These are phyloP conservation scores for Heliconius hermathena DNA, from an alignment of 1,140 invertebrate genomes.

Conservation along the genomic window DNA sequence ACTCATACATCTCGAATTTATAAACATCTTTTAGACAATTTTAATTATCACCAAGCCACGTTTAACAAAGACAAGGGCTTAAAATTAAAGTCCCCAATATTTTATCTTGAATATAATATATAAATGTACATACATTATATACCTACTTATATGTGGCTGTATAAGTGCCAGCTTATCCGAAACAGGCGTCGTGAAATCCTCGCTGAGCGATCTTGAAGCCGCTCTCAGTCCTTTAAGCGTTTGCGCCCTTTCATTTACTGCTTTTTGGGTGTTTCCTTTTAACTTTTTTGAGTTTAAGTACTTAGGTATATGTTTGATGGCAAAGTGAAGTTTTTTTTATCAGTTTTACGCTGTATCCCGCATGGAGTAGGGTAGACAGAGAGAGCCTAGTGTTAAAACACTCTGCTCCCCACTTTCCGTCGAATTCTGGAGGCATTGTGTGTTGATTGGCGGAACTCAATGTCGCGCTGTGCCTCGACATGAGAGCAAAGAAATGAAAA, in stretches of 20 bases:
- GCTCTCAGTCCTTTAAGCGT: neutral
- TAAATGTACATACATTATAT: neutral
- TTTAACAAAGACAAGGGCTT: neutral
- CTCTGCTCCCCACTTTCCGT: too few species aligned
- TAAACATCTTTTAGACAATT: neutral
- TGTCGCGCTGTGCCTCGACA: too few species aligned
- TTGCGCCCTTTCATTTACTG: slow-evolving; percentile 4
- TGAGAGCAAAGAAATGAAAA: too few species aligned
- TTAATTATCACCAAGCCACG: neutral
- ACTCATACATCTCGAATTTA: neutral
- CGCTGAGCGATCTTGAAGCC: slow-evolving; percentile 11
- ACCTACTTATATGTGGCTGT: neutral
- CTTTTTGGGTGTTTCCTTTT: neutral
- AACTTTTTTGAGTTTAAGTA: neutral
- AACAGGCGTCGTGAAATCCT: slow-evolving; percentile 8
- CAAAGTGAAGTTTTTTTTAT: neutral
- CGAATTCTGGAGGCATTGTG: too few species aligned
- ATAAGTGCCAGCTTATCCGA: slow-evolving; percentile 10
- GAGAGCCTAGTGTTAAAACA: too few species aligned
- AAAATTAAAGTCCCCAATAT: neutral
- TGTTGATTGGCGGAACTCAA: too few species aligned
- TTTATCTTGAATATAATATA: neutral
- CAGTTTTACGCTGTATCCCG: too few species aligned
- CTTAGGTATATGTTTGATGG: neutral
- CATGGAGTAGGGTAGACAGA: too few species aligned